Percentiles rank a stretch among this genome's conserved stretches.
Evolutionary conservation across 2,888 invertebrate genomes (phyloP).

Genomic region (Drosophila longiperda): DNA sequence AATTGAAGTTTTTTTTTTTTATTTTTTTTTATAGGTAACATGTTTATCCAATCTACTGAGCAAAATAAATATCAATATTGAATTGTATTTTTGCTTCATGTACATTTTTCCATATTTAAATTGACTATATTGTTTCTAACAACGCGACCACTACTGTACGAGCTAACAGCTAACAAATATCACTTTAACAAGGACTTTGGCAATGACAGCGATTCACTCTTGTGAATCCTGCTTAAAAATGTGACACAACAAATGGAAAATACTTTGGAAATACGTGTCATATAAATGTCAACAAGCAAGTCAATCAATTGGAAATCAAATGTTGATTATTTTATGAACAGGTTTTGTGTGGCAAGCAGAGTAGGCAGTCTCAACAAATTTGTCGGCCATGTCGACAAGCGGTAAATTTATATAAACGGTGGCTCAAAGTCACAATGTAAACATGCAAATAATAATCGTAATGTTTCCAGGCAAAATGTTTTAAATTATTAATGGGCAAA

Average conservation of each 20-base stretch:
- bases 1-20: neutral
- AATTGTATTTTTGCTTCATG: neutral
- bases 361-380: neutral
- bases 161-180: neutral
- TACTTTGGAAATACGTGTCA: neutral
- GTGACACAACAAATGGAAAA: slow-evolving; percentile 4
- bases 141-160: slow-evolving; percentile 3
- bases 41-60: neutral
- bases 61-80: neutral
- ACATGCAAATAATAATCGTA: slow-evolving; percentile 49
- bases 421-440: slow-evolving; percentile 40
- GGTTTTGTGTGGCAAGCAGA: neutral
- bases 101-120: neutral
- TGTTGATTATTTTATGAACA: slow-evolving; percentile 47
- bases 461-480: slow-evolving; percentile 6
- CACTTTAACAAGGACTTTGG: slow-evolving; percentile 22
- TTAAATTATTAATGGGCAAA: slow-evolving; percentile 66
- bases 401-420: slow-evolving; percentile 19
- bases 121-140: slow-evolving; percentile 1
- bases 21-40: neutral
- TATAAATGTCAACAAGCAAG: slow-evolving; percentile 8
- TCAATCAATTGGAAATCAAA: slow-evolving; percentile 40
- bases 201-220: slow-evolving; percentile 33
- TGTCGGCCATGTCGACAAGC: slow-evolving; percentile 38
- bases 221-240: slow-evolving; percentile 12